Conservation (phyloP, 1,140 invertebrate genomes). For the Caenorhabditis latens region DNA sequence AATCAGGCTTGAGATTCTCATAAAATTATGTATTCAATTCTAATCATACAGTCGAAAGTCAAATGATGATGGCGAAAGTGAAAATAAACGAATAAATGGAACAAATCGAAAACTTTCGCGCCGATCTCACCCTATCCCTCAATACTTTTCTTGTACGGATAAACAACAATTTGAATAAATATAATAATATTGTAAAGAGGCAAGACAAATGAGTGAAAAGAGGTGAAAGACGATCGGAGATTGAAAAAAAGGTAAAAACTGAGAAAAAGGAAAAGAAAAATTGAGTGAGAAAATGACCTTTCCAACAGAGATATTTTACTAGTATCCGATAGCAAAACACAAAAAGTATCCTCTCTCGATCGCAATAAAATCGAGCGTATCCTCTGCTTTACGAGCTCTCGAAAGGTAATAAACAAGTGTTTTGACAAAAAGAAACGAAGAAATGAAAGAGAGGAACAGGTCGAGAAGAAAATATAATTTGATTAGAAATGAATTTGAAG, state of each 20-base stretch:
- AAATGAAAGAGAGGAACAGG: constrained; percentile 23
- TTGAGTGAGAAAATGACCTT: constrained; percentile 31
- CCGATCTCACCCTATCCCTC: constrained; percentile 7
- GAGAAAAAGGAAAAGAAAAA: not conserved
- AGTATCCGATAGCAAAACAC: constrained; percentile 18
- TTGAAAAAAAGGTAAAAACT: not conserved
- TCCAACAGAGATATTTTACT: not conserved
- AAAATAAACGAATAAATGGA: constrained; percentile 37
- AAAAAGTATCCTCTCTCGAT: not conserved
- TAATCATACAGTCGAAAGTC: constrained; percentile 40
- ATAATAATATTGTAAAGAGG: not conserved
- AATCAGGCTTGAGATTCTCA: not conserved
- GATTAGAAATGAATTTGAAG: constrained; percentile 44
- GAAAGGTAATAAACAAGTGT: constrained; percentile 8
- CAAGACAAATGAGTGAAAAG: not conserved
- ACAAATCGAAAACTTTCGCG: constrained; percentile 48
- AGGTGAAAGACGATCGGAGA: not conserved
- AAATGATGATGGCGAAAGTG: constrained; percentile 35
- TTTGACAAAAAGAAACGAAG: not conserved
- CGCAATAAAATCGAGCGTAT: not conserved
- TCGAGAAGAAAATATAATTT: constrained; percentile 37
- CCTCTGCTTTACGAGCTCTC: constrained; percentile 32
- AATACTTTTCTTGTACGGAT: constrained; percentile 44
- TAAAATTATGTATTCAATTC: constrained; percentile 38
- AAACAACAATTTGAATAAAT: constrained; percentile 28